Percentiles rank a stretch among this genome's conserved stretches.
Evolutionary conservation across 2,113 vertebrate genomes (phyloP).

Genomic region (Calidris pygmaea): DNA sequence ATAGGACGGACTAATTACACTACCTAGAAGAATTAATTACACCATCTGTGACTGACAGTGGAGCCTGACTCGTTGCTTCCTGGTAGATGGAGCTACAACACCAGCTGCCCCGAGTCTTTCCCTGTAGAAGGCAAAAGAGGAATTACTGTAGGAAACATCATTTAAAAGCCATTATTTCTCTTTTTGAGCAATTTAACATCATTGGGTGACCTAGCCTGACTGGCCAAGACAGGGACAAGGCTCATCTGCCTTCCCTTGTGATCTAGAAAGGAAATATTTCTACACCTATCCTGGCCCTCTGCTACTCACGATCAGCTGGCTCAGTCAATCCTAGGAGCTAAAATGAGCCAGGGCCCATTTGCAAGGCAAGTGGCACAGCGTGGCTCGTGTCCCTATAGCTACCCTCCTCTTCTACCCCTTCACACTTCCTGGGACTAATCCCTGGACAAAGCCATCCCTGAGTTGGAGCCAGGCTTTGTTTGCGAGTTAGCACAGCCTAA

Average conservation of each 20-base stretch:
- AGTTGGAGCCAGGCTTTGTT: background rate
- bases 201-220: conserved; percentile 4
- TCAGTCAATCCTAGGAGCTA: background rate
- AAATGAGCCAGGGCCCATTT: background rate
- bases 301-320: background rate
- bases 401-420: background rate
- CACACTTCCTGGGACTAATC: background rate
- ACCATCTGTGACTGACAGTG: conserved; percentile 72
- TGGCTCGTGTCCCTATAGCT: background rate
- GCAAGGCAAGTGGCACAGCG: background rate
- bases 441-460: background rate
- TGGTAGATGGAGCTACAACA: conserved; percentile 62
- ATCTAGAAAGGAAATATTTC: background rate
- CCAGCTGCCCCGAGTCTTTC: conserved; percentile 45
- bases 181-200: conserved; percentile 35
- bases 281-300: background rate
- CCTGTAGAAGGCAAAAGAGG: conserved; percentile 15
- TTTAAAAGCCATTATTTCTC: conserved; percentile 40
- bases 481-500: background rate
- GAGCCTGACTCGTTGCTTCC: conserved; percentile 58
- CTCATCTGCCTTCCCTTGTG: background rate
- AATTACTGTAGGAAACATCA: background rate
- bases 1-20: conserved; percentile 67
- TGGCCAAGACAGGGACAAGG: background rate
- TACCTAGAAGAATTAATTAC: conserved; percentile 74